These are phyloP conservation scores for Solea senegalensis DNA, from an alignment of 2,113 vertebrate species.

Conservation along the genomic window DNA sequence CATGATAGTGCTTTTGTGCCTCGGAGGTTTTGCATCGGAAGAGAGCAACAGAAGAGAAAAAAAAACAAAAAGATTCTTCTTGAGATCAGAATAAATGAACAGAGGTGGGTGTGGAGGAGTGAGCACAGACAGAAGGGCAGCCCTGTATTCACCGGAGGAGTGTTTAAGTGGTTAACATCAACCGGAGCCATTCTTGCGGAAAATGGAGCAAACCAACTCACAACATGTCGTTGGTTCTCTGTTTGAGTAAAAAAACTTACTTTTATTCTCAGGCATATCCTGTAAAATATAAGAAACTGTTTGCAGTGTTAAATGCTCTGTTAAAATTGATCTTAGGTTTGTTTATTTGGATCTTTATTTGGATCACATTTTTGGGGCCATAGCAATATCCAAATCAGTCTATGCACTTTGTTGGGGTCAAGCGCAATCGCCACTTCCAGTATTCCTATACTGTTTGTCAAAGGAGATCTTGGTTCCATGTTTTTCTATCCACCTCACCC, in stretches of 20 bases:
- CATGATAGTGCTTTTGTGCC: conserved; percentile 33
- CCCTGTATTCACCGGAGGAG: conserved; percentile 24
- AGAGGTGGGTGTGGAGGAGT: conserved; percentile 20
- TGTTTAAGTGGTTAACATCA: conserved; percentile 36
- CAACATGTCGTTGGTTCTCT: conserved; percentile 15
- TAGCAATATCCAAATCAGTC: no score
- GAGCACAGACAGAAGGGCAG: conserved; percentile 1
- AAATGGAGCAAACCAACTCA: conserved; percentile 47
- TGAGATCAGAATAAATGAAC: neutral
- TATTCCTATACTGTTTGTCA: no score
- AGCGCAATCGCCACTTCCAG: no score
- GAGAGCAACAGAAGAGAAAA: conserved; percentile 7
- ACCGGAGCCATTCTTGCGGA: conserved; percentile 45
- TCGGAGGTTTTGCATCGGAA: conserved; percentile 28
- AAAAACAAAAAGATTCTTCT: conserved; percentile 16
- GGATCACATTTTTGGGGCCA: no score
- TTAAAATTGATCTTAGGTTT: no score
- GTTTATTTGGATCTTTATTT: no score
- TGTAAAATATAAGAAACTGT: conserved; percentile 6
- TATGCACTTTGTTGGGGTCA: no score
- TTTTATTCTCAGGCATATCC: conserved; percentile 28
- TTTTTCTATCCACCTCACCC: conserved; percentile 6
- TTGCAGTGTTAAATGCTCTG: neutral
- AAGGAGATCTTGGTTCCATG: neutral
- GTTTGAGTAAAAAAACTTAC: conserved; percentile 4